Evolutionary conservation across 23 tunicate genomes (phyloP), one percentile per base, ranked within the genome.

Genomic region (Halocynthia aurantium): DNA sequence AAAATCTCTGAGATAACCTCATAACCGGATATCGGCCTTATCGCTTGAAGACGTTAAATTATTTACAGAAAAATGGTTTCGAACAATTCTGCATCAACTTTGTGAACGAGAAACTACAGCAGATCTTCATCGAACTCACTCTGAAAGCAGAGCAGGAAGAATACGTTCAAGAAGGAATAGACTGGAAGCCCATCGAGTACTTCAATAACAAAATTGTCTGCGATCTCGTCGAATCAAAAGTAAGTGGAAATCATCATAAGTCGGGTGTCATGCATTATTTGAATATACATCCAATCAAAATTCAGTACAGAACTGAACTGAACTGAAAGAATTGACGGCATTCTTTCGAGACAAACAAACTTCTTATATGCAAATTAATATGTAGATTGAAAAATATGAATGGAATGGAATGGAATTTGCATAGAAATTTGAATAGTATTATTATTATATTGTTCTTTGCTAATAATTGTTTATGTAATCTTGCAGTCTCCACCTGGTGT

Each of bases 61-160:
- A 6, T 80, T 80, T 81, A 20, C 86, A 85, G 95, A 88, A 77
- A 88, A 94, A 94, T 58, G 99, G 99, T 0, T 94, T 94, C 55
- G 99, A 94, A 80, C 99, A 94, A 62, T 94, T 94, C 57, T 88
- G 96, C 75, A 94, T 94, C 79, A 94, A 94, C 69, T 94, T 84
- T 62, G 96, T 88, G 61, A 94, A 94, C 72, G 99, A 94, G 68
- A 94, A 94, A 57, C 71, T 94, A 22, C 99, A 94, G 66, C 99
- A 94, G 61, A 85, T 88, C 44, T 94, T 94, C 76, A 88, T 94
- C 40, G 99, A 94, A 63, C 81, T 94, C 19, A 94, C 99, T 21
- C 70, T 94, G 65, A 88, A 88, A 77, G 99, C 95, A 7, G 99
- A 94, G 61, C 99, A 94, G 70, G 99, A 94, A 83, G 99, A 94